A percentile compares a stretch with the other conserved stretches of the same genome.
phyloP scores from a whole-genome alignment of 2,113 vertebrate species.

The Hippoglossus stenolepis region DNA sequence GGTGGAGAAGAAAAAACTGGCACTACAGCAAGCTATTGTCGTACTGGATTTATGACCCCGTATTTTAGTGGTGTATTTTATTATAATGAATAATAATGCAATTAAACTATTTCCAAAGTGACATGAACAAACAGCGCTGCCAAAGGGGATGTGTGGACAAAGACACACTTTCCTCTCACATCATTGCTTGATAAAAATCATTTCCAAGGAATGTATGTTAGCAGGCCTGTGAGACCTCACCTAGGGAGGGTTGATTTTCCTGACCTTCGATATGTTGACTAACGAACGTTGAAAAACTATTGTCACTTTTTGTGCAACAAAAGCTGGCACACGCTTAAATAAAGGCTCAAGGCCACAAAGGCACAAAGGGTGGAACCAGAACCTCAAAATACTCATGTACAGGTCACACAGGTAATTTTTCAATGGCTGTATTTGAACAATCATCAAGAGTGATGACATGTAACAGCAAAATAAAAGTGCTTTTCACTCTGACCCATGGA shows the following conservation, averaged over 20 bases:
- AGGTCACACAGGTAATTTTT: slow-evolving; percentile 8
- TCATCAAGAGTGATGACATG: neutral
- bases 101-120: slow-evolving; percentile 12
- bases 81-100: neutral
- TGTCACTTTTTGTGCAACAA: slow-evolving; percentile 57
- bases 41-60: slow-evolving; percentile 47
- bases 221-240: neutral
- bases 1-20: slow-evolving; percentile 14
- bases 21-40: neutral
- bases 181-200: slow-evolving; percentile 51
- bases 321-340: slow-evolving; percentile 27
- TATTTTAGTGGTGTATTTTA: slow-evolving; percentile 8
- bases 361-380: neutral
- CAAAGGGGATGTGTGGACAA: slow-evolving; percentile 62
- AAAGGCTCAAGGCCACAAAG: slow-evolving; percentile 36
- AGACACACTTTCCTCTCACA: slow-evolving; percentile 47
- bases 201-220: neutral
- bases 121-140: slow-evolving; percentile 33
- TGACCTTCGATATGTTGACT: slow-evolving; percentile 45
- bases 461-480: neutral
- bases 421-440: neutral
- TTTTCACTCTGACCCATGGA: neutral
- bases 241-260: neutral
- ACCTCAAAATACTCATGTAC: slow-evolving; percentile 9
- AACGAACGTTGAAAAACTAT: slow-evolving; percentile 51